Evolutionary conservation across 2,797 vertebrate genomes (phyloP).

Genomic region (Sebastes glaucus): DNA sequence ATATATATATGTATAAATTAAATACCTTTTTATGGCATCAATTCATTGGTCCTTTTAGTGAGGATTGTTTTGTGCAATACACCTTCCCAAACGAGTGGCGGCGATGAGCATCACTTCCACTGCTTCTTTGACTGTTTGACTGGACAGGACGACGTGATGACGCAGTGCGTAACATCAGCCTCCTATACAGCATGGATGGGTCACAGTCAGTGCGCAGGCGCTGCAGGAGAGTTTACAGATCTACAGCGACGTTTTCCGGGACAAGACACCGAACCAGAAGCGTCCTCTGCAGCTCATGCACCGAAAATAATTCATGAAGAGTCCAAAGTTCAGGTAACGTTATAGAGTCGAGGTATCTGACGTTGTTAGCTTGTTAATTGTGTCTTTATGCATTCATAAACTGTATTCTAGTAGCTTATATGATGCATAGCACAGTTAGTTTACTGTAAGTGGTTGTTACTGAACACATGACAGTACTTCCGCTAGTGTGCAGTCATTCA

Average conservation of each 20-base stretch:
- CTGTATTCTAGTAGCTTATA: not conserved
- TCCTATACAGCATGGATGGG: conserved; percentile 15
- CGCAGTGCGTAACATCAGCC: not conserved
- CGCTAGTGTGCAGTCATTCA: not conserved
- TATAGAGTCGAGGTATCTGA: conserved; percentile 3
- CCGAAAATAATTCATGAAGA: not conserved
- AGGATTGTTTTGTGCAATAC: conserved; percentile 2
- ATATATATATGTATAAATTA: not conserved
- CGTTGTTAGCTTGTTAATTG: not conserved
- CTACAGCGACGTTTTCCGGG: not conserved
- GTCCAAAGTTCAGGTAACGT: conserved; percentile 66
- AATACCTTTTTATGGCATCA: not conserved
- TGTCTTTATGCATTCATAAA: not conserved
- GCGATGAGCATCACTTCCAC: not conserved
- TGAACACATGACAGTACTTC: not conserved
- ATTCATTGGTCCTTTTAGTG: not conserved
- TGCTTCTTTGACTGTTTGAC: not conserved
- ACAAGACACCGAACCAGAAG: conserved; percentile 16
- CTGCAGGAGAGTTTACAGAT: conserved; percentile 5
- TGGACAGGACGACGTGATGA: no score
- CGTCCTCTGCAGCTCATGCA: not conserved
- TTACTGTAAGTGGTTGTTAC: not conserved
- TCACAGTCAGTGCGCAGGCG: accelerated
- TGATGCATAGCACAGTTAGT: not conserved
- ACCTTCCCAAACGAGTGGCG: conserved; percentile 13